Percentiles rank a stretch among this genome's conserved stretches.
Evolutionary conservation across 2,113 vertebrate genomes (phyloP).

Genomic region (Polypterus bichir): DNA sequence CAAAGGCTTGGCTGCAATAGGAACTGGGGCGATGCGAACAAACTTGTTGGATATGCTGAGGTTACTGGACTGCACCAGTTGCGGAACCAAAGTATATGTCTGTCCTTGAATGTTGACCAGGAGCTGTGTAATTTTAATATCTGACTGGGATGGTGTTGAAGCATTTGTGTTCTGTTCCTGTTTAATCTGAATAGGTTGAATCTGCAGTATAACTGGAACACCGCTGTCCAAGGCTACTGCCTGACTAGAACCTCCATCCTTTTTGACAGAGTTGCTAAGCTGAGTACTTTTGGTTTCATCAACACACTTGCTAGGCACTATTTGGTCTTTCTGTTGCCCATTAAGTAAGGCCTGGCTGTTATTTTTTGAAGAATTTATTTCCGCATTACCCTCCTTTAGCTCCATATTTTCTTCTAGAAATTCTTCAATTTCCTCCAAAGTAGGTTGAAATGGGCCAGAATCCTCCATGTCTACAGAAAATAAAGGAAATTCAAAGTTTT

Average conservation of each 20-base stretch:
- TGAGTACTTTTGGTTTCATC: conserved; percentile 44
- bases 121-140: conserved; percentile 81
- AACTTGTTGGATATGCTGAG: conserved; percentile 73
- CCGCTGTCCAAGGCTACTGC: conserved; percentile 42
- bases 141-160: conserved; percentile 45
- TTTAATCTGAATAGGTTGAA: conserved; percentile 76
- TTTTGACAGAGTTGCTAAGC: conserved; percentile 32
- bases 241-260: conserved; percentile 38
- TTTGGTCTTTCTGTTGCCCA: conserved; percentile 55
- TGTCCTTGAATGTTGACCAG: conserved; percentile 88
- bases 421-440: conserved; percentile 87
- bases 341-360: conserved; percentile 16
- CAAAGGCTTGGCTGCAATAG: conserved; percentile 79
- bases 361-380: conserved; percentile 24
- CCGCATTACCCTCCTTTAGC: conserved; percentile 54
- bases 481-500: conserved; percentile 60
- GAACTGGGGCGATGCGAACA: conserved; percentile 86
- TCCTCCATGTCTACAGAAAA: conserved; percentile 68
- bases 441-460: conserved; percentile 77
- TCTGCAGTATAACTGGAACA: conserved; percentile 69
- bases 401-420: conserved; percentile 94
- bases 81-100: conserved; percentile 83
- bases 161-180: conserved; percentile 48
- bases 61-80: conserved; percentile 65
- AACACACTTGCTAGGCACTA: conserved; percentile 37